A percentile compares a stretch with the other conserved stretches of the same genome.
phyloP scores from a whole-genome alignment of 2,797 vertebrate species.

The Acrocephalus scirpaceus region DNA sequence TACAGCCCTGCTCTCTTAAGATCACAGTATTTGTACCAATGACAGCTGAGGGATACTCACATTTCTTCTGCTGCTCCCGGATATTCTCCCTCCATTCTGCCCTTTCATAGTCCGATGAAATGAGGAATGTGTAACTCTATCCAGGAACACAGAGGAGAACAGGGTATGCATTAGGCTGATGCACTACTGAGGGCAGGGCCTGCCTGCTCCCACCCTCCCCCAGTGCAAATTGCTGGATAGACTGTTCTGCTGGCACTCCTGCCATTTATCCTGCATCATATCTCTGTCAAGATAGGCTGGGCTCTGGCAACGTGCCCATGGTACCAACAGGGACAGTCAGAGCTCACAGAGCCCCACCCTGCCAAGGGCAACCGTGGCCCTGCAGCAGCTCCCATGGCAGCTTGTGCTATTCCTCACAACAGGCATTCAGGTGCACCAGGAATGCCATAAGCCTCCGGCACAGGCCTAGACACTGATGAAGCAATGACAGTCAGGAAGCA shows the following conservation, averaged over 20 bases:
- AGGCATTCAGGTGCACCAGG: neutral
- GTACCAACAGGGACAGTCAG: rapidly evolving
- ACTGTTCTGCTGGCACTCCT: neutral
- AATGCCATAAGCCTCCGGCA: neutral
- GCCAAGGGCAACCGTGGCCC: neutral
- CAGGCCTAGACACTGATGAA: neutral
- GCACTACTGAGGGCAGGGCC: neutral
- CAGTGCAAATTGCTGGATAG: neutral
- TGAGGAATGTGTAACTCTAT: slow-evolving; percentile 91
- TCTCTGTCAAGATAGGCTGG: neutral
- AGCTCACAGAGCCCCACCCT: neutral
- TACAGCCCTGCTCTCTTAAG: neutral
- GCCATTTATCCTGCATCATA: neutral
- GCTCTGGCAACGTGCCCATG: rapidly evolving
- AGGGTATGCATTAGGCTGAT: neutral
- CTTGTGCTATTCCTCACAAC: neutral
- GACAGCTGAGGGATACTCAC: slow-evolving; percentile 74
- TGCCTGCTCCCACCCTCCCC: neutral
- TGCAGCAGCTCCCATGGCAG: neutral
- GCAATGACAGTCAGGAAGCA: neutral
- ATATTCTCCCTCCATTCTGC: slow-evolving; percentile 94
- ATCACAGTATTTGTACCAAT: neutral
- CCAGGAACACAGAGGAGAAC: neutral
- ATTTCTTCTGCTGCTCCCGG: slow-evolving; percentile 95
- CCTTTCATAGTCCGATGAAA: slow-evolving; percentile 93